phyloP scores from a whole-genome alignment of 2,888 invertebrate genomes.

The Zootermopsis nevadensis region DNA sequence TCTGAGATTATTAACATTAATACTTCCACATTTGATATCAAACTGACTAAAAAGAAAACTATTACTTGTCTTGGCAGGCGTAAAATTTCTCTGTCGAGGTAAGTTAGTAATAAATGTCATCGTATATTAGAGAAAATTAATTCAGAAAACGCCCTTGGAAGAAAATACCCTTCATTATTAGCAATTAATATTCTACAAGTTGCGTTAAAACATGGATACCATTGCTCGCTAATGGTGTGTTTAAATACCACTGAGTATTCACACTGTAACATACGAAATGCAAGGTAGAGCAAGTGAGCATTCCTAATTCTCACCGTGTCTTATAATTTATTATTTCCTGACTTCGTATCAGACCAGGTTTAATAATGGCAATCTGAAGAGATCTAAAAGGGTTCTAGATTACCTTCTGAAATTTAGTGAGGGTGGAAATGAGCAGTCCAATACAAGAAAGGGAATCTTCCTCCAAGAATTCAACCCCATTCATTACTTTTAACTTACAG shows the following conservation, averaged over 20 bases:
- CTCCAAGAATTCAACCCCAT: neutral
- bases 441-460: neutral
- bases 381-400: neutral
- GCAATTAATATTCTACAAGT: conserved; percentile 9
- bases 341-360: neutral
- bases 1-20: neutral
- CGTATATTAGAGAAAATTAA: neutral
- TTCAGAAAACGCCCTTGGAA: conserved; percentile 1
- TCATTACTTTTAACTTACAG: neutral
- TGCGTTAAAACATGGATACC: neutral
- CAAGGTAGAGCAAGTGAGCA: neutral
- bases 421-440: neutral
- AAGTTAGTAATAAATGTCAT: conserved; percentile 6
- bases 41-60: neutral
- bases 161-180: neutral
- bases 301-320: neutral
- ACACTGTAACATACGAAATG: neutral
- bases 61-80: neutral
- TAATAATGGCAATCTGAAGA: neutral
- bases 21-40: neutral
- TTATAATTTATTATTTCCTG: neutral
- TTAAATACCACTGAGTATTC: too few species aligned
- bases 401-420: conserved; percentile 1
- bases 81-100: neutral
- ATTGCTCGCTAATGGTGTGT: neutral